Evolutionary conservation across 2,888 invertebrate genomes (phyloP), one percentile per base, ranked within the genome.

Genomic region (Rosalia funebris): DNA sequence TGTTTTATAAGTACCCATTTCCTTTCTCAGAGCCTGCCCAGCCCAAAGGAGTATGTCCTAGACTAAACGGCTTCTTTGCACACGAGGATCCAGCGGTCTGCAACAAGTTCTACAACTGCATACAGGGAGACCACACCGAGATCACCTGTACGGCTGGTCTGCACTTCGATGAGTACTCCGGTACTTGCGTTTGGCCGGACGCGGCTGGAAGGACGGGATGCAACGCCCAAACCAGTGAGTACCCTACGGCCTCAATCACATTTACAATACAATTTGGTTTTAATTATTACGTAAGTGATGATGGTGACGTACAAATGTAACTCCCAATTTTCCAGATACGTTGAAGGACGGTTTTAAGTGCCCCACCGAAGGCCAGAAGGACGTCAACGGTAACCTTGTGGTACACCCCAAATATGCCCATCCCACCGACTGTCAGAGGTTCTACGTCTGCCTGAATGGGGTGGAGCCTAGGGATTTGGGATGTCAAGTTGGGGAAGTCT

Each of bases 121-220:
- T 94, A 75, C 92, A 94, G 67, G 94, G 95, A 50, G 91, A 91
- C 19, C 84, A 89, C 48, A 89, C 86, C 52, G 91, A 92, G 79
- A 89, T 89, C 75, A 89, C 88, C 70, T 95, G 95, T 80, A 92
- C 95, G n/a, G 87, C 90, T 66, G 95, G 95, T 19, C 86, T 95
- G 36, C 92, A 93, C 82, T 95, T 95, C 81, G 94, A 95, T 77
- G 94, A 95, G 80, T 92, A 89, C 82, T 88, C 89, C 39, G 95
- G 95, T 56, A 93, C 92, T 53, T 95, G 95, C 78, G 93, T 94
- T 52, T 95, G 95, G 95, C 94, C 95, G 1, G 91, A 89, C 61
- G 82, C 89, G 9, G 91, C 91, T 32, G 90, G 88, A 68, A 88
- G 94, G 74, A 85, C 89, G 75, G 92, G 91, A 72, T 92, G 91